Evolutionary conservation across 92 coral and sea anemone species (phyloP), one percentile per base, ranked within the genome.

Genomic region (Epizoanthus scotinus): DNA sequence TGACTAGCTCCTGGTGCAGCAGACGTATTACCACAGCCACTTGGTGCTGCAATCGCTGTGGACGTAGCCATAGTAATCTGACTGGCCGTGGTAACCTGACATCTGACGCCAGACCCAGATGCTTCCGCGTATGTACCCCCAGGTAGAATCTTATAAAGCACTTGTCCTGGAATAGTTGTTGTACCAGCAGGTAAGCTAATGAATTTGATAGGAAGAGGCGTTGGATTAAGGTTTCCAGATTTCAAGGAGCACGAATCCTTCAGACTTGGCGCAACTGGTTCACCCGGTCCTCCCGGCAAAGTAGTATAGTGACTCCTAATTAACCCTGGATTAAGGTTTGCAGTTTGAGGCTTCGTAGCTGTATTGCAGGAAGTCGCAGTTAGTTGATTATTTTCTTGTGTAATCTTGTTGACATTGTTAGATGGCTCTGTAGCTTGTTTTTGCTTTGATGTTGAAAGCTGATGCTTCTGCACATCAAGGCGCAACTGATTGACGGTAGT

Each of bases 381-480:
- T 52, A 28, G 13, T 26, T 15, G 10, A 9, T 36, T 6, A 12
- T 14, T 24, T 59, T 20, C 27, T 38, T 60, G 49, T 36, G 15
- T 58, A 21, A 5, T 22, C 44, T 38, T 6, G 26, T 38, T 75
- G 25, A 22, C 14, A 57, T 21, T 13, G 67, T 12, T 22, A 21
- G 47, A 34, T 5, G 26, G 2, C 15, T 21, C 57, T 34, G 34
- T 9, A 59, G 18, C 63, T 22, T 31, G 68, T 67, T 36, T 38
- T 59, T 57, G 26, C 6, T 12, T 19, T 12, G 29, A 34, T 75
- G 56, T 60, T 58, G 19, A 57, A 36, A 27, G 24, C 61, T 24
- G 81, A 50, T 44, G 83, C 49, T 36, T 31, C n/a, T 60, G 68
- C 2, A 79, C 79, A 2, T 71, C 55, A 22, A 86, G 85, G 47